Conservation (phyloP, 2,888 invertebrate species). For the Falcaria lacertinaria region DNA sequence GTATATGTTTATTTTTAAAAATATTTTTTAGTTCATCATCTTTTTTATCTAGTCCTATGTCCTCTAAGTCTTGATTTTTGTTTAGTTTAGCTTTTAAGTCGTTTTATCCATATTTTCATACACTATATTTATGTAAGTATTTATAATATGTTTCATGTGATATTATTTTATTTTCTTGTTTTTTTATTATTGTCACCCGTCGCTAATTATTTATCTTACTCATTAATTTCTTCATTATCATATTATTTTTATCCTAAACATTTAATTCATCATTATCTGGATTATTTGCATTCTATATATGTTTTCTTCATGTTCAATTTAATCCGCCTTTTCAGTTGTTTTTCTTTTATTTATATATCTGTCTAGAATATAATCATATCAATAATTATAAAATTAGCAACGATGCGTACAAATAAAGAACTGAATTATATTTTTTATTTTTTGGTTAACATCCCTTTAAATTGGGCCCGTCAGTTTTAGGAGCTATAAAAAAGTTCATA, state of each 20-base stretch:
- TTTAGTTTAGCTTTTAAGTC: conserved; percentile 11
- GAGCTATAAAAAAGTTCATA: no score
- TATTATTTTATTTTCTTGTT: conserved; percentile 11
- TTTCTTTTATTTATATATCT: conserved; percentile 2
- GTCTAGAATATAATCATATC: background rate
- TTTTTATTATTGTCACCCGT: conserved; percentile 13
- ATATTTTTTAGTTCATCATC: conserved; percentile 29
- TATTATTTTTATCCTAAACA: conserved; percentile 6
- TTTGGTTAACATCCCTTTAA: conserved; percentile 2
- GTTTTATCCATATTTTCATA: conserved; percentile 14
- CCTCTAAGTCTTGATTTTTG: conserved; percentile 42
- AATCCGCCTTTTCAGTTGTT: background rate
- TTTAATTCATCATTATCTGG: background rate
- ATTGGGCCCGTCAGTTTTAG: no score
- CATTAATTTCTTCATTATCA: conserved; percentile 3
- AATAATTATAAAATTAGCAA: conserved; percentile 16
- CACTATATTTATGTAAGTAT: conserved; percentile 17
- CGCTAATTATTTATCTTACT: conserved; percentile 8
- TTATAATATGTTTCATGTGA: conserved; percentile 23
- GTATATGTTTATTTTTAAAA: conserved; percentile 65
- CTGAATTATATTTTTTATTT: conserved; percentile 29
- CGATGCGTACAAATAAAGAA: conserved; percentile 74
- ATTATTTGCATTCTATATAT: background rate
- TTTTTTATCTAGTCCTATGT: conserved; percentile 56
- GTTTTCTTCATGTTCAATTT: background rate